Evolutionary conservation across 2,888 invertebrate genomes (phyloP).

Genomic region (Drosophila melanocephala): DNA sequence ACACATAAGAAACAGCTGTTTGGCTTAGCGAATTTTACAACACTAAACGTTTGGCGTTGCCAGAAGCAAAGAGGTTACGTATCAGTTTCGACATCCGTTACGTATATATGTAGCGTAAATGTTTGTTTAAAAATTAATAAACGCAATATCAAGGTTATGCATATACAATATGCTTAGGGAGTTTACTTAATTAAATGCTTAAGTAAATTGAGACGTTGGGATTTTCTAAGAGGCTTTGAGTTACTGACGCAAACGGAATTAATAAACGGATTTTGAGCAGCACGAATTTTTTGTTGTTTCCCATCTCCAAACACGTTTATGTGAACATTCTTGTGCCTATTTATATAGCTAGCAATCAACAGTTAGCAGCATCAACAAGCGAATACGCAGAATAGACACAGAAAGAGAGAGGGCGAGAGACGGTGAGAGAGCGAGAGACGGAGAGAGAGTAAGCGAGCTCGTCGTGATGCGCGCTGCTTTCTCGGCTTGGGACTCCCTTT

Average conservation of each 20-base stretch:
- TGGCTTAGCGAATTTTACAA: conserved; percentile 6
- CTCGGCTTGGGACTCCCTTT: conserved; percentile 28
- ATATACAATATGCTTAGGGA: neutral
- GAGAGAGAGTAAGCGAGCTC: conserved; percentile 9
- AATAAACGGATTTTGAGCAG: conserved; percentile 17
- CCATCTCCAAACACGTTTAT: conserved; percentile 8
- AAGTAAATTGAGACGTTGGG: neutral
- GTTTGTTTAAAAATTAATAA: neutral
- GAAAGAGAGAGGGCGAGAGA: conserved; percentile 12
- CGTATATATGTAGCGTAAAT: neutral
- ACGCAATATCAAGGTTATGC: neutral
- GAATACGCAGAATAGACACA: neutral
- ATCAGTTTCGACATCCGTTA: conserved; percentile 1
- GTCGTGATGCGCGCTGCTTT: conserved; percentile 11
- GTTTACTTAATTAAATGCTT: neutral
- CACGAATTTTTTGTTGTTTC: conserved; percentile 1
- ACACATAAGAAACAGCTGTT: conserved; percentile 33
- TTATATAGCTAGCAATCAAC: conserved; percentile 38
- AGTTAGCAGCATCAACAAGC: conserved; percentile 34
- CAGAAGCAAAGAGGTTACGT: conserved; percentile 7
- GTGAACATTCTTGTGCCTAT: conserved; percentile 28
- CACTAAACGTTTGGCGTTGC: conserved; percentile 40
- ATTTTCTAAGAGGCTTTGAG: neutral
- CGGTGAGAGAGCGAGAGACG: conserved; percentile 9
- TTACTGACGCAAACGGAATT: conserved; percentile 31